phyloP scores from a whole-genome alignment of 2,888 invertebrate genomes.

The Margaritifera margaritifera region DNA sequence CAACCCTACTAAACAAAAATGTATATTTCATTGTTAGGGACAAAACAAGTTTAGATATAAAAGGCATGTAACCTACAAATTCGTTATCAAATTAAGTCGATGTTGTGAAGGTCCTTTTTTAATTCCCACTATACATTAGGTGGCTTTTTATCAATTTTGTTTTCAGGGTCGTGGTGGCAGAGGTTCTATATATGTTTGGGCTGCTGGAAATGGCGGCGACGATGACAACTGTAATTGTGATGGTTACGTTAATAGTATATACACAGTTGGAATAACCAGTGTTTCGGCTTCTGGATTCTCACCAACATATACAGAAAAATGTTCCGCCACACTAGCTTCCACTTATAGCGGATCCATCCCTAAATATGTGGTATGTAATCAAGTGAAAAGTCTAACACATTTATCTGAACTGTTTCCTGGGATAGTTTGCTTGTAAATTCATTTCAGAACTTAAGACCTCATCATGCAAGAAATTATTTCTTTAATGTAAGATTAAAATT shows the following conservation, averaged over 20 bases:
- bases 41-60: too few species aligned
- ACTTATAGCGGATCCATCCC: conserved; percentile 10
- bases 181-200: conserved; percentile 90
- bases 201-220: conserved; percentile 89
- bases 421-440: too few species aligned
- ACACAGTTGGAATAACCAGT: conserved; percentile 88
- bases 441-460: too few species aligned
- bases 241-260: conserved; percentile 86
- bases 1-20: too few species aligned
- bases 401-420: too few species aligned
- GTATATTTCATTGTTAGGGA: too few species aligned
- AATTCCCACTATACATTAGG: too few species aligned
- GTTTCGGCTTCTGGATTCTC: conserved; percentile 82
- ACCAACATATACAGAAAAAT: conserved; percentile 75
- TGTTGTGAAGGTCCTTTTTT: too few species aligned
- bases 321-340: conserved; percentile 22
- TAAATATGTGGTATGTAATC: conserved; percentile 12
- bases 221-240: conserved; percentile 91
- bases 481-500: too few species aligned
- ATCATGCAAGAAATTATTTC: too few species aligned
- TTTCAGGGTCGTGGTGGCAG: conserved; percentile 79
- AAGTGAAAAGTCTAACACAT: not conserved
- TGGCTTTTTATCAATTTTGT: not conserved
- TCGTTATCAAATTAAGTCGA: too few species aligned
- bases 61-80: too few species aligned